Evolutionary conservation across 2,888 invertebrate species (phyloP).

Genomic region (Frankliniella fusca): DNA sequence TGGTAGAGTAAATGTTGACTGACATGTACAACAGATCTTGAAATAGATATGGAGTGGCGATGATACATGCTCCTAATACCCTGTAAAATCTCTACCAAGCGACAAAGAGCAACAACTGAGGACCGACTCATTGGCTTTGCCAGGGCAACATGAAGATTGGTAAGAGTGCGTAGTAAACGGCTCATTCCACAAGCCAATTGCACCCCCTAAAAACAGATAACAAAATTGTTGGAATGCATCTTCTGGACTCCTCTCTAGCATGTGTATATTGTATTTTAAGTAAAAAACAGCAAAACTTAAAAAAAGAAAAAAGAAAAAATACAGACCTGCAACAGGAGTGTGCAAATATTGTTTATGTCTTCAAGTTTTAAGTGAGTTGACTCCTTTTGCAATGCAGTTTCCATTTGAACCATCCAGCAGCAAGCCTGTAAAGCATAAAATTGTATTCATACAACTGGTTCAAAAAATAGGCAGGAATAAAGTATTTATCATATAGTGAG

Average conservation of each 20-base stretch:
- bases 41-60: slow-evolving; percentile 63
- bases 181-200: slow-evolving; percentile 64
- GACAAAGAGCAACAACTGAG: slow-evolving; percentile 69
- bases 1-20: slow-evolving; percentile 76
- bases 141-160: slow-evolving; percentile 66
- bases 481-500: background rate
- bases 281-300: background rate
- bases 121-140: slow-evolving; percentile 73
- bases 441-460: slow-evolving; percentile 47
- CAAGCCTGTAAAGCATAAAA: slow-evolving; percentile 48
- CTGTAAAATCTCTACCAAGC: slow-evolving; percentile 76
- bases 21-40: slow-evolving; percentile 69
- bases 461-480: slow-evolving; percentile 32
- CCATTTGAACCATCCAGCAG: slow-evolving; percentile 61
- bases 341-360: slow-evolving; percentile 53
- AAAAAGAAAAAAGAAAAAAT: background rate
- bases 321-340: slow-evolving; percentile 54
- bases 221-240: slow-evolving; percentile 17
- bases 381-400: slow-evolving; percentile 50
- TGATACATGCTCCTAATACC: slow-evolving; percentile 67
- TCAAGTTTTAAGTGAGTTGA: slow-evolving; percentile 52
- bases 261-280: no score
- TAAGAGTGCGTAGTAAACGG: slow-evolving; percentile 55
- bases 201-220: slow-evolving; percentile 52
- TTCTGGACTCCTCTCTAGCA: no score